Evolutionary conservation across 2,888 invertebrate genomes (phyloP), one percentile per base, ranked within the genome.

Genomic region (Elgonia sp.): DNA sequence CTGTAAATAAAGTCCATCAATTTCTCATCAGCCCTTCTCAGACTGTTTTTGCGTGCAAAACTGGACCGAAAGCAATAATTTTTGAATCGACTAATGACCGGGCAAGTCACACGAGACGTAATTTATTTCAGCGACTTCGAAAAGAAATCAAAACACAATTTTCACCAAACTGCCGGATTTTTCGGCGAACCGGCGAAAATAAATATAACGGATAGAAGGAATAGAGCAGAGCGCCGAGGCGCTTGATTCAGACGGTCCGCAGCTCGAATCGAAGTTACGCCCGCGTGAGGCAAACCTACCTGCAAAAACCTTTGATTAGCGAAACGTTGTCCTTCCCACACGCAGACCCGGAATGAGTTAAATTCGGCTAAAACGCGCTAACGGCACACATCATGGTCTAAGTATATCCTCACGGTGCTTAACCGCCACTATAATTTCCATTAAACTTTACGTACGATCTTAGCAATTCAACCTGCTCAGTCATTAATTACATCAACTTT

Each of bases 241-340:
- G 73, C 42, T 29, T 40, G 84, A 84, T 76, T 62, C 46, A 40
- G 60, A 29, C 57, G 63, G 60, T 57, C 91, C 89, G 92, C 91
- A 92, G 90, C 91, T 91, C 90, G 91, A 92, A 92, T 92, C 92
- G 92, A 91, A 91, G 87, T 87, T 91, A 91, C 91, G 92, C 90
- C 91, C 92, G 92, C 92, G 92, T 92, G 93, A 93, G 93, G 91
- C 92, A 88, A 92, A 92, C 93, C 92, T 94, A 94, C 93, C 94
- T 94, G 93, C 92, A 93, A 93, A 92, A 94, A 94, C 94, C 94
- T 93, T 93, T 94, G 94, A 94, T 94, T 94, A 94, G 92, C 93
- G 92, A 94, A 93, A 93, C 93, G 92, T 88, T 88, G 85, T 86
- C 82, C 94, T 94, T 94, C 94, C 94, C 94, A 94, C 94, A 94